phyloP scores from a whole-genome alignment of 1,140 invertebrate genomes.

The Pomacea maculata region DNA sequence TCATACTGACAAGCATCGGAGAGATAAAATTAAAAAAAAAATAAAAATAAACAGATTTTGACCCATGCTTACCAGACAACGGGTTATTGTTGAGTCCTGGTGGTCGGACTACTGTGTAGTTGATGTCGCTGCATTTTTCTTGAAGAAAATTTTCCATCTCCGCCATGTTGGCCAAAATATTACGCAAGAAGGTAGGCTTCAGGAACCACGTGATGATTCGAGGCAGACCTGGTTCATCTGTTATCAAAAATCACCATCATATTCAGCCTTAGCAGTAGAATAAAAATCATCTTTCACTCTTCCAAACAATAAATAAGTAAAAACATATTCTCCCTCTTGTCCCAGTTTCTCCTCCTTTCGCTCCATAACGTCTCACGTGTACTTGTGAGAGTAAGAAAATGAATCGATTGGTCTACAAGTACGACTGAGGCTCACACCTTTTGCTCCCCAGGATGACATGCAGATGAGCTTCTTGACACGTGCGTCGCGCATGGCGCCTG shows the following conservation, averaged over 20 bases:
- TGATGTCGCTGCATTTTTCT: conserved; percentile 50
- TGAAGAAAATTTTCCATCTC: conserved; percentile 60
- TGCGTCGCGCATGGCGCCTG: conserved; percentile 33
- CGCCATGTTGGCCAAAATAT: conserved; percentile 54
- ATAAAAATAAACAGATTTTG: no score
- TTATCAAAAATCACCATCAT: not conserved
- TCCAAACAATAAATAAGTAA: not conserved
- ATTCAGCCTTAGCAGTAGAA: not conserved
- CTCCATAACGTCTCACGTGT: no score
- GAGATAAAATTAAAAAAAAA: no score
- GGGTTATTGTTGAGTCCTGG: conserved; percentile 47
- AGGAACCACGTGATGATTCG: conserved; percentile 56
- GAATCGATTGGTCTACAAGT: no score
- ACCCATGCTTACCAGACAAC: conserved; percentile 30
- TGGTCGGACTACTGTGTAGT: conserved; percentile 62
- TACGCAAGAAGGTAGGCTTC: conserved; percentile 52
- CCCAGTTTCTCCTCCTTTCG: no score
- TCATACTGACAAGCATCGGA: no score
- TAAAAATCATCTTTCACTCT: not conserved
- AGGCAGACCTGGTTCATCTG: conserved; percentile 43
- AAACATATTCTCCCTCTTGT: not conserved
- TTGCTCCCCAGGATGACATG: conserved; percentile 43
- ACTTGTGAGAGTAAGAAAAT: no score
- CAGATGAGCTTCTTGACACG: conserved; percentile 33
- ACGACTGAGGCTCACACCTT: conserved; percentile 30